phyloP scores from a whole-genome alignment of 2,113 vertebrate genomes.

The Aegypius monachus region DNA sequence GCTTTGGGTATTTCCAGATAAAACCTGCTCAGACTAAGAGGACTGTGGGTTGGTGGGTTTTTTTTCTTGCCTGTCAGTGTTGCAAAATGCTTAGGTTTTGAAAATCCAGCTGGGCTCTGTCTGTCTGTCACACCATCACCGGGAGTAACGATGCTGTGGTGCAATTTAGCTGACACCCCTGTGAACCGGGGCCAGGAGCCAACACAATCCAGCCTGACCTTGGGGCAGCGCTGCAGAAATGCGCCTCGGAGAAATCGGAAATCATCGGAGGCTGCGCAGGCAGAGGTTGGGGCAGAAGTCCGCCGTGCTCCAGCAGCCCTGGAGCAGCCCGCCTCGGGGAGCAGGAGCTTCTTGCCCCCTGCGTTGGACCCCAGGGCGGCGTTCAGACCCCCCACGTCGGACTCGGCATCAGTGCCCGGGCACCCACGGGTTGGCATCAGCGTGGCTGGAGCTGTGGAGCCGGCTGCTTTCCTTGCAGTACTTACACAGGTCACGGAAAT shows the following conservation, averaged over 20 bases:
- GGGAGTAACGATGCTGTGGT: not conserved
- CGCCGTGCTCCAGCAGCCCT: accelerated
- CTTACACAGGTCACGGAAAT: not conserved
- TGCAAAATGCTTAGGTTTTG: constrained; percentile 37
- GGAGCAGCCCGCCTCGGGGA: not conserved
- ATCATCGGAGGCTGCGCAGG: accelerated
- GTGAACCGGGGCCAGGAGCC: not conserved
- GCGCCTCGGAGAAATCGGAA: not conserved
- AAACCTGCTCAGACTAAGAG: constrained; percentile 10
- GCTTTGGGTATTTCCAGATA: constrained; percentile 13
- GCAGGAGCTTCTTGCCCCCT: not conserved
- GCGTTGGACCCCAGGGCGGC: accelerated
- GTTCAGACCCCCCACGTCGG: accelerated
- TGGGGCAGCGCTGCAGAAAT: not conserved
- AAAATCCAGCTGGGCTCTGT: constrained; percentile 35
- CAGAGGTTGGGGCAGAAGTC: not conserved
- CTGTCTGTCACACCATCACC: not conserved
- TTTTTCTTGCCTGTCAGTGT: not conserved
- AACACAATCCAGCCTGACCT: constrained; percentile 1
- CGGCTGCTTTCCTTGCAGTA: not conserved
- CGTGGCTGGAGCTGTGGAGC: not conserved
- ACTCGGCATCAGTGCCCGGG: accelerated
- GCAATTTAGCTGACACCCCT: constrained; percentile 1
- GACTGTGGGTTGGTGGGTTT: not conserved
- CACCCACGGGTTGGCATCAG: not conserved